These are phyloP conservation scores for Paedocypris micromegethes DNA, from an alignment of 2,797 vertebrate genomes.

Conservation along the genomic window DNA sequence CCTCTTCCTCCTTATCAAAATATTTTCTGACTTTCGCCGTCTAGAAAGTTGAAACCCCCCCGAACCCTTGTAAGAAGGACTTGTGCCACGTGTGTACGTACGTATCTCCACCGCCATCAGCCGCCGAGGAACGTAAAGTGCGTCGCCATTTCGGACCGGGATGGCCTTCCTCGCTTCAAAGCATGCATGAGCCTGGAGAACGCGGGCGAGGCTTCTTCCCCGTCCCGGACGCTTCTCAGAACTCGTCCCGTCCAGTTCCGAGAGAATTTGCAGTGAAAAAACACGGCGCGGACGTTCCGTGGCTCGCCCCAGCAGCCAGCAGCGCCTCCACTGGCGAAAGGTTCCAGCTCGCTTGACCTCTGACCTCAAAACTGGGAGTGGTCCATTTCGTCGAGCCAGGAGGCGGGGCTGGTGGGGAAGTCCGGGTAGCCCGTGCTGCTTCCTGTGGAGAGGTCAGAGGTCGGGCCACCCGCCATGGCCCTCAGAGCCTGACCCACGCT, in stretches of 20 bases:
- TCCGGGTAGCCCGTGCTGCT: constrained; percentile 98
- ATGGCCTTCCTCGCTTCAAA: constrained; percentile 56
- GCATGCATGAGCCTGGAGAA: constrained; percentile 64
- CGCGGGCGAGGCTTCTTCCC: constrained; percentile 49
- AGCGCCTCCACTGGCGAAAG: neutral
- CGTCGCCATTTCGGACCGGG: constrained; percentile 61
- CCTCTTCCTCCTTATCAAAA: constrained; percentile 17
- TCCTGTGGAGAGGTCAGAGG: constrained; percentile 95
- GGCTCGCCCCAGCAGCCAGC: constrained; percentile 6
- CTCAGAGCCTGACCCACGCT: constrained; percentile 88
- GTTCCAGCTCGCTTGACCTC: neutral
- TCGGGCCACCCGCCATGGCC: constrained; percentile 88
- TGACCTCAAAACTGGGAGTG: constrained; percentile 88
- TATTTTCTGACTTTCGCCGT: constrained; percentile 15
- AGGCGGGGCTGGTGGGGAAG: constrained; percentile 96
- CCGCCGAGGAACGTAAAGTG: constrained; percentile 72
- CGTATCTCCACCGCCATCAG: constrained; percentile 51
- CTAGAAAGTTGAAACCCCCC: constrained; percentile 34
- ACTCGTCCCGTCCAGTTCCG: constrained; percentile 46
- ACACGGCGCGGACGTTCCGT: constrained; percentile 26
- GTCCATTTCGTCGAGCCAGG: constrained; percentile 99
- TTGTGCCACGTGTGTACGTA: constrained; percentile 70
- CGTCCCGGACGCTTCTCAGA: constrained; percentile 44
- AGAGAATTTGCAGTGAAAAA: constrained; percentile 26
- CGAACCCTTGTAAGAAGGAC: constrained; percentile 51